Conservation (phyloP, 2,797 vertebrate genomes). For the Esox lucius region DNA sequence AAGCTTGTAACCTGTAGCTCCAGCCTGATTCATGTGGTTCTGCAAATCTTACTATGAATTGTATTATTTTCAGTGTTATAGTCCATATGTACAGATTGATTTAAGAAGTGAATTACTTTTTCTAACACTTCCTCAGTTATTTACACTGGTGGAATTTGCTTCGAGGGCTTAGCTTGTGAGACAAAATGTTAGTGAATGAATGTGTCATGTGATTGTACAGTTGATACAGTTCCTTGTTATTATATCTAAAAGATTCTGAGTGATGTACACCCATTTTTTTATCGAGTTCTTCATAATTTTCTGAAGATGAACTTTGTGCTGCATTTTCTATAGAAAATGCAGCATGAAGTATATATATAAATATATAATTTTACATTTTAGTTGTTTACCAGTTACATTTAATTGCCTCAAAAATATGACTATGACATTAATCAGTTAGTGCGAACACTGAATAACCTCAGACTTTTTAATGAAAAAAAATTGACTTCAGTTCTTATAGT, state of each 20-base stretch:
- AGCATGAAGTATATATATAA: too few species aligned
- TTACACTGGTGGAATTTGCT: neutral
- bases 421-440: neutral
- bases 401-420: neutral
- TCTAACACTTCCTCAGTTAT: neutral
- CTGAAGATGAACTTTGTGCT: neutral
- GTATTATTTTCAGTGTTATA: neutral
- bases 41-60: neutral
- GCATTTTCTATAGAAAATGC: neutral
- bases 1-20: neutral
- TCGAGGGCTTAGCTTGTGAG: constrained; percentile 1
- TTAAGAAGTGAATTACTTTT: neutral
- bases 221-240: neutral
- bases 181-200: neutral
- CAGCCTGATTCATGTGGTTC: neutral
- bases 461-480: constrained; percentile 9
- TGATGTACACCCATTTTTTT: neutral
- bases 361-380: neutral
- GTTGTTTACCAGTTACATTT: neutral
- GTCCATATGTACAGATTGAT: neutral
- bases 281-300: neutral
- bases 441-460: constrained; percentile 10
- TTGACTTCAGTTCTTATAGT: constrained; percentile 71
- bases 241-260: neutral
- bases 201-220: neutral